These are phyloP conservation scores for Heliocidaris tuberculata DNA, from an alignment of 35 echinoderm and acorn worm genomes.

Conservation along the genomic window DNA sequence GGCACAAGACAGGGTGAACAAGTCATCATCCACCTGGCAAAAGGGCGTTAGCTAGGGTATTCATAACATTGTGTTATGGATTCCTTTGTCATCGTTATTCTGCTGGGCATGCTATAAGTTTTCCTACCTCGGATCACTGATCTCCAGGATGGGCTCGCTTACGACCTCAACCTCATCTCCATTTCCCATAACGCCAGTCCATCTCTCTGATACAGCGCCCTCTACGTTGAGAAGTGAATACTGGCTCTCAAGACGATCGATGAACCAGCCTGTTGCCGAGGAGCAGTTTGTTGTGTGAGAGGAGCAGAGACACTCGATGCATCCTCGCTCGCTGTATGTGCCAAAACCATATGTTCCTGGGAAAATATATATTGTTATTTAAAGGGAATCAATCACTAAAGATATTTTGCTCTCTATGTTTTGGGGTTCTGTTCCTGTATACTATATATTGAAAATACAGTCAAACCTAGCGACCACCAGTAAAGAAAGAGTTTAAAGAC, in stretches of 20 bases:
- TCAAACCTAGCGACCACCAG: too few species aligned
- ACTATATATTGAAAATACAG: too few species aligned
- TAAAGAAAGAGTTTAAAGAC: too few species aligned
- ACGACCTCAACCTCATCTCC: constrained; percentile 40
- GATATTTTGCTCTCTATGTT: too few species aligned
- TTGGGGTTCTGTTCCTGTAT: too few species aligned
- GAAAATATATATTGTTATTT: neutral
- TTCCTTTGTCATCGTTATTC: too few species aligned
- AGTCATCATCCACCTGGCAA: too few species aligned
- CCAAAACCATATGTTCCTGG: constrained; percentile 90
- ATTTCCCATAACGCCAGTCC: constrained; percentile 69
- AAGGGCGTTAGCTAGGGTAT: too few species aligned
- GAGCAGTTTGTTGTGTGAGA: constrained; percentile 73
- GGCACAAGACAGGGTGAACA: too few species aligned
- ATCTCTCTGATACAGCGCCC: constrained; percentile 68
- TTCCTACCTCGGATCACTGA: constrained; percentile 72
- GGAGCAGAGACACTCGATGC: constrained; percentile 87
- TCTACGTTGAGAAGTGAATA: constrained; percentile 70
- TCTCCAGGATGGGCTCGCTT: constrained; percentile 58
- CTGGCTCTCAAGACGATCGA: constrained; percentile 49
- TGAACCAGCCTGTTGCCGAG: constrained; percentile 59
- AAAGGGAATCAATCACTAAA: too few species aligned
- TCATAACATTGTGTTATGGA: too few species aligned
- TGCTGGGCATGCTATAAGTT: too few species aligned
- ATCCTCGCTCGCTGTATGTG: constrained; percentile 79